Conservation (phyloP, 2,888 invertebrate species). For the Bruchidius siliquastri region DNA sequence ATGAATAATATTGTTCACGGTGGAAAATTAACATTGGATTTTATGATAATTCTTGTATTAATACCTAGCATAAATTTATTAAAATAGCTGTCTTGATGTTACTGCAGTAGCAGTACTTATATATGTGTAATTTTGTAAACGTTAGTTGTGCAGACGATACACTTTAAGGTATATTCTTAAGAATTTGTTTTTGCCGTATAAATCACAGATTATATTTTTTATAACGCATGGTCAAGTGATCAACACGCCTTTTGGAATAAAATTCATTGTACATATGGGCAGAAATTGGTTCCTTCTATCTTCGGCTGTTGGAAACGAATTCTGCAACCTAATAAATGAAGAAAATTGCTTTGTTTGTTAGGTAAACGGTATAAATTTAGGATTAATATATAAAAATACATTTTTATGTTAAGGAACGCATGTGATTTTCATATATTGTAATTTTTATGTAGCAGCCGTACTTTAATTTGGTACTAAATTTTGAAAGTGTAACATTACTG, state of each 20-base stretch:
- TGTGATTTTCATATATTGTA: slow-evolving; percentile 27
- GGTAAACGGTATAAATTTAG: background rate
- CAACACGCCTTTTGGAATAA: slow-evolving; percentile 43
- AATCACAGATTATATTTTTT: slow-evolving; percentile 34
- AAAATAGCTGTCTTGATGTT: background rate
- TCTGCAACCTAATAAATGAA: background rate
- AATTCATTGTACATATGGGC: background rate
- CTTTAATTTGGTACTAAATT: slow-evolving; percentile 24
- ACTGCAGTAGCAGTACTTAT: background rate
- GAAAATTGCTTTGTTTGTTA: background rate
- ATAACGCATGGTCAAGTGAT: slow-evolving; percentile 44
- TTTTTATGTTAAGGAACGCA: slow-evolving; percentile 3
- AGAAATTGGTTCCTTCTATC: background rate
- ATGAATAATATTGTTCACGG: background rate
- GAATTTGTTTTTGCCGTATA: slow-evolving; percentile 12
- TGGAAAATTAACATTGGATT: background rate
- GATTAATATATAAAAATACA: background rate
- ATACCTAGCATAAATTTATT: background rate
- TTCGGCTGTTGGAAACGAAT: background rate
- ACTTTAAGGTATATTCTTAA: background rate
- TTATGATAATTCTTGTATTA: background rate
- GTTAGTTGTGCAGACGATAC: background rate
- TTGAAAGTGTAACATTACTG: slow-evolving; percentile 21
- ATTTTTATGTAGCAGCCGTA: slow-evolving; percentile 22
- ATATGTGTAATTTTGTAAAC: background rate